These are phyloP conservation scores for Rhabdornis inornatus DNA, from an alignment of 2,113 vertebrate species.

Conservation along the genomic window DNA sequence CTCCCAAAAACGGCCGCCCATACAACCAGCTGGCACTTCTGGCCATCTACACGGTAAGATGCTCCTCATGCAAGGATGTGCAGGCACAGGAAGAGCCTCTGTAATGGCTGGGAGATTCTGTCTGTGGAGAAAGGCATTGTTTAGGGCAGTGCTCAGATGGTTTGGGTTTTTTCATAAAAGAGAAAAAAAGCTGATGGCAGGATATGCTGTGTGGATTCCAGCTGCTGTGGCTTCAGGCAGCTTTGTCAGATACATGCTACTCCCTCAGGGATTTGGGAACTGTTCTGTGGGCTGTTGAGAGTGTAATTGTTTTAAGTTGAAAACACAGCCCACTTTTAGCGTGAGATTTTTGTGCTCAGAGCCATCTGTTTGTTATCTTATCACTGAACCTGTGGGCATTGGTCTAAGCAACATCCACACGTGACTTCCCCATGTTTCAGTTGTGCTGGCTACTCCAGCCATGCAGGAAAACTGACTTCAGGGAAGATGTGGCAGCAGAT, in stretches of 20 bases:
- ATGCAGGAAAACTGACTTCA: not conserved
- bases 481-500: not conserved
- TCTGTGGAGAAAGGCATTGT: not conserved
- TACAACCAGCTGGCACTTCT: conserved; percentile 96
- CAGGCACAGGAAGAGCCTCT: not conserved
- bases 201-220: not conserved
- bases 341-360: not conserved
- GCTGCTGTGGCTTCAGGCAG: conserved; percentile 6
- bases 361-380: not conserved
- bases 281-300: not conserved
- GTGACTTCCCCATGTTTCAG: not conserved
- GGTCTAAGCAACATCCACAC: rapidly evolving
- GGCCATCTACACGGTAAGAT: conserved; percentile 94
- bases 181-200: not conserved
- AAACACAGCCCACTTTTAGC: not conserved
- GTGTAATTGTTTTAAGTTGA: not conserved
- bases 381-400: not conserved
- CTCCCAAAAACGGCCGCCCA: conserved; percentile 95
- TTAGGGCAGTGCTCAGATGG: not conserved
- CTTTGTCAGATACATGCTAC: not conserved
- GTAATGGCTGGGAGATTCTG: not conserved
- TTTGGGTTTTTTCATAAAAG: not conserved
- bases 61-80: not conserved
- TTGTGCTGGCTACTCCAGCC: not conserved
- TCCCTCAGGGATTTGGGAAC: not conserved